Percentiles rank a stretch among this genome's conserved stretches.
These are phyloP conservation scores for Saxicola maurus DNA, from an alignment of 2,797 vertebrate genomes.

Conservation along the genomic window DNA sequence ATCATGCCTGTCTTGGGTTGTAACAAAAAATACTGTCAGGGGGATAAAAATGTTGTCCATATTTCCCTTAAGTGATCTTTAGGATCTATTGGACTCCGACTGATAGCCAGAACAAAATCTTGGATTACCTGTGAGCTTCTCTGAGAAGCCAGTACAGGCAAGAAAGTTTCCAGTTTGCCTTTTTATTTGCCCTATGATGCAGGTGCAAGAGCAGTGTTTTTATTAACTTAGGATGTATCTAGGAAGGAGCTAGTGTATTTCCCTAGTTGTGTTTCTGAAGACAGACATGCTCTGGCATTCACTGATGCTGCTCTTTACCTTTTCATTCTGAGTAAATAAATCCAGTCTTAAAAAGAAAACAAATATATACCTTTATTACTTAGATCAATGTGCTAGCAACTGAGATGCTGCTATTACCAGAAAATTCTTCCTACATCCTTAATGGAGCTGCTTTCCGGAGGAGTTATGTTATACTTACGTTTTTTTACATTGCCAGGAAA, in stretches of 20 bases:
- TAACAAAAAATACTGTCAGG: neutral
- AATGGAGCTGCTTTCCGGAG: neutral
- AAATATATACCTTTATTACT: neutral
- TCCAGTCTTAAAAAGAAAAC: neutral
- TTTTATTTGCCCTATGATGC: neutral
- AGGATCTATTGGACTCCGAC: neutral
- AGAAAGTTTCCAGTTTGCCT: neutral
- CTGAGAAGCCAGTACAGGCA: neutral
- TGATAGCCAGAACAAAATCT: neutral
- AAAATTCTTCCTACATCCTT: neutral
- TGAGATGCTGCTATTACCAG: neutral
- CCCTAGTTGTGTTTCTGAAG: neutral
- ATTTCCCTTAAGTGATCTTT: neutral
- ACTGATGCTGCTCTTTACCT: neutral
- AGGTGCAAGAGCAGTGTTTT: neutral
- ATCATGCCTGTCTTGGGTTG: neutral
- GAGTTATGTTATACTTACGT: neutral
- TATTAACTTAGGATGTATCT: accelerated
- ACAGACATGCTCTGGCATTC: neutral
- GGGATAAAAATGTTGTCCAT: neutral
- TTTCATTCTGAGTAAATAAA: neutral
- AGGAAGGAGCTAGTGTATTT: neutral
- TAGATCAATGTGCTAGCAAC: neutral
- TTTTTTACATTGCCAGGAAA: neutral
- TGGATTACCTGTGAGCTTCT: neutral